A percentile compares a stretch with the other conserved stretches of the same genome.
These are phyloP conservation scores for Vimba vimba DNA, from an alignment of 2,113 vertebrate genomes.

Conservation along the genomic window DNA sequence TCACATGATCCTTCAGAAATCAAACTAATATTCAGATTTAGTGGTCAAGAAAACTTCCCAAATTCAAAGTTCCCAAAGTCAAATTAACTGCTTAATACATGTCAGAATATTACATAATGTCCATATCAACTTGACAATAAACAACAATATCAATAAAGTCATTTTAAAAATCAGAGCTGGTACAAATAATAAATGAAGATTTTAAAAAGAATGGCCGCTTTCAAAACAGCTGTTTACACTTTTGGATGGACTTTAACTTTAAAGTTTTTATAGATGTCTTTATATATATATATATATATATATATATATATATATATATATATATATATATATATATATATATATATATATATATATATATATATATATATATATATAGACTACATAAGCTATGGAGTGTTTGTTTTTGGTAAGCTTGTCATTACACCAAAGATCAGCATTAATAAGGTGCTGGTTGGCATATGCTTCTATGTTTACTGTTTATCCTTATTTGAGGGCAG, in stretches of 20 bases:
- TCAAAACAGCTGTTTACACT: neutral
- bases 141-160: neutral
- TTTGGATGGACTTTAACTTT: neutral
- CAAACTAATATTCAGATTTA: neutral
- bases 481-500: constrained; percentile 32
- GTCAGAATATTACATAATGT: neutral
- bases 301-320: too few species aligned
- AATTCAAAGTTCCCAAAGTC: neutral
- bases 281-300: neutral
- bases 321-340: too few species aligned
- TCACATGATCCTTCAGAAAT: neutral
- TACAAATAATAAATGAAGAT: neutral
- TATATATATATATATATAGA: neutral
- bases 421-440: constrained; percentile 3
- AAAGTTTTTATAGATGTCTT: neutral
- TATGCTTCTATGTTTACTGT: constrained; percentile 32
- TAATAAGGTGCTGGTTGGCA: constrained; percentile 27
- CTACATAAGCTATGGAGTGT: neutral
- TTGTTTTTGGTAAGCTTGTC: constrained; percentile 12
- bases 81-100: neutral
- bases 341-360: too few species aligned
- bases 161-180: neutral
- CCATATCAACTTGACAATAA: neutral
- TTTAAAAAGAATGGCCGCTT: neutral
- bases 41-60: neutral